Conservation (phyloP, 2,888 invertebrate genomes). For the Agelastica alni region DNA sequence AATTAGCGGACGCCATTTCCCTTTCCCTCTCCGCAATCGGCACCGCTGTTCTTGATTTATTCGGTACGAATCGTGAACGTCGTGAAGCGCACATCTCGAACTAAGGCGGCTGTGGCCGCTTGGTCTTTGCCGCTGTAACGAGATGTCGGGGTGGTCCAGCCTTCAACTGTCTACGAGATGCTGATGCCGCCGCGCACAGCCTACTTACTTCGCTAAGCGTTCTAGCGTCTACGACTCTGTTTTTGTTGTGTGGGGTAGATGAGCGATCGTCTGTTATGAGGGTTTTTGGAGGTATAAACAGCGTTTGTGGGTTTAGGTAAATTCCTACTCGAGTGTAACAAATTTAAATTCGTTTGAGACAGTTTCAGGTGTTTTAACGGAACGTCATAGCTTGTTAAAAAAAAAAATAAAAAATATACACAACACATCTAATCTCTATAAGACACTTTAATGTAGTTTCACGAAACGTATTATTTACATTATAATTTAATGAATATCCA, state of each 20-base stretch:
- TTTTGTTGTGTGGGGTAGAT: slow-evolving; percentile 6
- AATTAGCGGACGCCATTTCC: too few species aligned
- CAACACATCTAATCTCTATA: too few species aligned
- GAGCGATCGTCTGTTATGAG: not conserved
- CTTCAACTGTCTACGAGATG: slow-evolving; percentile 49
- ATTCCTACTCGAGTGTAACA: not conserved
- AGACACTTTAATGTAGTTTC: too few species aligned
- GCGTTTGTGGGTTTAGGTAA: not conserved
- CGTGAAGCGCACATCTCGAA: slow-evolving; percentile 44
- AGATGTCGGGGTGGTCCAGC: slow-evolving; percentile 55
- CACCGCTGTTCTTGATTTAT: slow-evolving; percentile 42
- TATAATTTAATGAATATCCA: too few species aligned
- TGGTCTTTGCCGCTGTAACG: slow-evolving; percentile 49
- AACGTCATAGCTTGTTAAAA: too few species aligned
- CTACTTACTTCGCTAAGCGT: slow-evolving; percentile 15
- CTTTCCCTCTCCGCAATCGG: slow-evolving; percentile 6
- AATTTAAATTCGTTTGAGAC: too few species aligned
- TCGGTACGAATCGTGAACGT: slow-evolving; percentile 42
- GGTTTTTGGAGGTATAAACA: not conserved
- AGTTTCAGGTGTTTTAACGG: too few species aligned
- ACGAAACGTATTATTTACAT: too few species aligned
- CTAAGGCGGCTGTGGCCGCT: slow-evolving; percentile 35
- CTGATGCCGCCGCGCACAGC: slow-evolving; percentile 13
- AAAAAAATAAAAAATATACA: too few species aligned
- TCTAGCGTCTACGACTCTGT: slow-evolving; percentile 10